Evolutionary conservation across 2,888 invertebrate genomes (phyloP).

Genomic region (Luperina testacea): DNA sequence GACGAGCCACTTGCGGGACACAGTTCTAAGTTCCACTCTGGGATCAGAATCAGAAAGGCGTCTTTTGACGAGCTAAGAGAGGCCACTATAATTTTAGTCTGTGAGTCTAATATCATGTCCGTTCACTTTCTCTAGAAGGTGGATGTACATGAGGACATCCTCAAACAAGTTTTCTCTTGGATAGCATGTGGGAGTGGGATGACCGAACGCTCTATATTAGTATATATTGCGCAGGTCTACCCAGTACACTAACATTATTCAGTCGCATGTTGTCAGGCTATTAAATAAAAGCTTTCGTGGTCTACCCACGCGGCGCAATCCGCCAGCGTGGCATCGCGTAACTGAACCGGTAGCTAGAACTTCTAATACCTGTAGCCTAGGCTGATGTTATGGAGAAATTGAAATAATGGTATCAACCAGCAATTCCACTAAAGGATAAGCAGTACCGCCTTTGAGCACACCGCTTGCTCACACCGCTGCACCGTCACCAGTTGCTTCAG

Average conservation of each 20-base stretch:
- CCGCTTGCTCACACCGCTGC: too few species aligned
- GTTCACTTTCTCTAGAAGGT: not conserved
- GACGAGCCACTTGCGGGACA: too few species aligned
- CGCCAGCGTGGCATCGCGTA: slow-evolving; percentile 56
- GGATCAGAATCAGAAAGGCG: too few species aligned
- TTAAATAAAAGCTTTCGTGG: slow-evolving; percentile 47
- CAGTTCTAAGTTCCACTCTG: too few species aligned
- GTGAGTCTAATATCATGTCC: not conserved
- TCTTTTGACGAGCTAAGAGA: too few species aligned
- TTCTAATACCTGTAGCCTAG: slow-evolving; percentile 31
- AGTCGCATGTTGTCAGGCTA: slow-evolving; percentile 38
- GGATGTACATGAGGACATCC: not conserved
- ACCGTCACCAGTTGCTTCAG: too few species aligned
- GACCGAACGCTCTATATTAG: not conserved
- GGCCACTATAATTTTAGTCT: not conserved
- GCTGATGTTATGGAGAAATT: not conserved
- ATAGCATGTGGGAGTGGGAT: not conserved
- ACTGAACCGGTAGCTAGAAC: slow-evolving; percentile 45
- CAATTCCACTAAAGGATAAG: not conserved
- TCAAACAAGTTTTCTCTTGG: not conserved
- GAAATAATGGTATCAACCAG: not conserved
- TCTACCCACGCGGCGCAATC: slow-evolving; percentile 9
- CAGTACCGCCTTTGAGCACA: not conserved
- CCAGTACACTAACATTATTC: slow-evolving; percentile 16
- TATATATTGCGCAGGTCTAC: slow-evolving; percentile 1